Percentiles rank a stretch among this genome's conserved stretches.
phyloP scores from a whole-genome alignment of 2,888 invertebrate species.

The Physocephala rufipes region DNA sequence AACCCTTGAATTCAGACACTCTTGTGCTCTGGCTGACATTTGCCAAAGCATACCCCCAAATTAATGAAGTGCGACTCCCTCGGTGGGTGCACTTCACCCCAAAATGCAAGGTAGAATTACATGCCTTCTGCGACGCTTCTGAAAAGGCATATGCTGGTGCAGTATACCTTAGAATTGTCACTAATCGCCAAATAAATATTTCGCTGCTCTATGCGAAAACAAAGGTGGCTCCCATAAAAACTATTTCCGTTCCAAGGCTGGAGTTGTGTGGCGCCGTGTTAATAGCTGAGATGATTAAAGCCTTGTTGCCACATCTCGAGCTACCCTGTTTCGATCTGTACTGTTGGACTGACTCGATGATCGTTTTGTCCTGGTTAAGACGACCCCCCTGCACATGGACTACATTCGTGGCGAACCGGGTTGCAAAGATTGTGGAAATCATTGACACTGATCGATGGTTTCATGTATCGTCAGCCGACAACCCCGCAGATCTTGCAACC shows the following conservation, averaged over 20 bases:
- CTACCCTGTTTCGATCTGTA: slow-evolving; percentile 39
- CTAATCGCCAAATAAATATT: no score
- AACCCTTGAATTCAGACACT: slow-evolving; percentile 10
- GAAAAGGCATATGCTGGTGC: neutral
- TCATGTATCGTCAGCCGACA: slow-evolving; percentile 30
- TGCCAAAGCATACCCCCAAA: slow-evolving; percentile 3
- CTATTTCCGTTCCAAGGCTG: slow-evolving; percentile 37
- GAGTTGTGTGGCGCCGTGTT: slow-evolving; percentile 6
- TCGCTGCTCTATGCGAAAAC: slow-evolving; percentile 36
- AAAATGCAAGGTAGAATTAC: neutral
- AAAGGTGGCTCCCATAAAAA: slow-evolving; percentile 35
- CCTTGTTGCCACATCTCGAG: neutral
- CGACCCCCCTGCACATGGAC: no score
- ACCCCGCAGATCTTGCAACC: slow-evolving; percentile 36
- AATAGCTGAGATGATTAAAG: slow-evolving; percentile 28
- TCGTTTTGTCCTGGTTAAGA: no score
- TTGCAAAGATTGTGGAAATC: slow-evolving; percentile 22
- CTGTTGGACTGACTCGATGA: slow-evolving; percentile 35
- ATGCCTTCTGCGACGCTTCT: slow-evolving; percentile 32
- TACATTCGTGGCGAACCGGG: no score
- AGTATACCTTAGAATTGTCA: no score
- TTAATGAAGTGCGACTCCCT: slow-evolving; percentile 20
- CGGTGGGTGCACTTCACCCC: neutral
- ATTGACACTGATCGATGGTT: neutral
- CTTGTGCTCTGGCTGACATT: slow-evolving; percentile 25